A percentile compares a stretch with the other conserved stretches of the same genome.
phyloP scores from a whole-genome alignment of 2,888 invertebrate genomes.

The Apodemia zela region DNA sequence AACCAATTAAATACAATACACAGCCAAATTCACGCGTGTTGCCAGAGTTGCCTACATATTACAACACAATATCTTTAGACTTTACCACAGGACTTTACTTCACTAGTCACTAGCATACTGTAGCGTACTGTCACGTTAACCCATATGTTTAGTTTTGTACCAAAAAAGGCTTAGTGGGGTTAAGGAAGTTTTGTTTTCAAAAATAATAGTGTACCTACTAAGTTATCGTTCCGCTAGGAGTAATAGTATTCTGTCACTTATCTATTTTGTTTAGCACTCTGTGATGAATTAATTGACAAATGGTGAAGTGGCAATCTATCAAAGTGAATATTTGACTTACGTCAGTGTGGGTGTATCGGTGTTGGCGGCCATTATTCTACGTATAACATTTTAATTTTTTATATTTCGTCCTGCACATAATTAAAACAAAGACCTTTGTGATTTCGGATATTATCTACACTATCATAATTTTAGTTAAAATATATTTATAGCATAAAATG shows the following conservation, averaged over 20 bases:
- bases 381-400: slow-evolving; percentile 69
- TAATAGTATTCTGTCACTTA: neutral
- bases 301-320: slow-evolving; percentile 73
- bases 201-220: too few relatives aligned
- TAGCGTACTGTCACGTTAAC: too few relatives aligned
- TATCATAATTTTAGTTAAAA: slow-evolving; percentile 55
- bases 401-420: slow-evolving; percentile 56
- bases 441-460: slow-evolving; percentile 52
- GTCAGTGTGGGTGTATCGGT: slow-evolving; percentile 77
- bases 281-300: slow-evolving; percentile 7
- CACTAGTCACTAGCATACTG: too few relatives aligned
- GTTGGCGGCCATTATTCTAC: slow-evolving; percentile 78
- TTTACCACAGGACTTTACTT: too few relatives aligned
- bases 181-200: too few relatives aligned
- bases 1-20: too few relatives aligned
- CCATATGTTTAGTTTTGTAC: too few relatives aligned
- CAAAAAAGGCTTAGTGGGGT: too few relatives aligned
- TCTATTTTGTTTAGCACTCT: neutral
- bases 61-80: too few relatives aligned
- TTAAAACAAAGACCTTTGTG: slow-evolving; percentile 64
- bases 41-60: too few relatives aligned
- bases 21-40: too few relatives aligned
- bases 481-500: slow-evolving; percentile 80
- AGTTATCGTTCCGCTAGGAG: neutral
- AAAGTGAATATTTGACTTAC: slow-evolving; percentile 65